These are phyloP conservation scores for Stenchaetothrips biformis DNA, from an alignment of 2,888 invertebrate genomes.

Conservation along the genomic window DNA sequence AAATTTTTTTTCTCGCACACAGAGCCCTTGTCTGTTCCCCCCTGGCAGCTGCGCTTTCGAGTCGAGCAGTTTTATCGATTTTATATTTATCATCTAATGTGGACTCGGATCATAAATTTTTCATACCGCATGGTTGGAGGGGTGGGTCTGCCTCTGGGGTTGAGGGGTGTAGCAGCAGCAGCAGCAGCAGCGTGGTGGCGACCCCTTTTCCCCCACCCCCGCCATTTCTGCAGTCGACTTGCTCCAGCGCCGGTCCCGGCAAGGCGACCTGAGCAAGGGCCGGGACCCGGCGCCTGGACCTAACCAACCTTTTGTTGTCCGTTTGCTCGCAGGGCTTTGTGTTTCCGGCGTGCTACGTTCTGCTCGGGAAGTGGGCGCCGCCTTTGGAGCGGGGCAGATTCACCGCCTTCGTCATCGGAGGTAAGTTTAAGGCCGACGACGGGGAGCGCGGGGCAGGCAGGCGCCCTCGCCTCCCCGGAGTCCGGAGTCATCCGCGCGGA, in stretches of 20 bases:
- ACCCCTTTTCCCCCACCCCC: not conserved
- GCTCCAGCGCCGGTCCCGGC: not conserved
- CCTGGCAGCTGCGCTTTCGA: too few species aligned
- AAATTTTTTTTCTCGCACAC: too few species aligned
- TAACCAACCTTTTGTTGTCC: slow-evolving; percentile 21
- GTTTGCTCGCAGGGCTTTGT: slow-evolving; percentile 33
- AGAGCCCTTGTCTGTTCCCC: too few species aligned
- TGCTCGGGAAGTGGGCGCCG: slow-evolving; percentile 35
- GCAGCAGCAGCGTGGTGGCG: too few species aligned
- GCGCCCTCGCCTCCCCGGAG: too few species aligned
- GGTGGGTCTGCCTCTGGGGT: too few species aligned
- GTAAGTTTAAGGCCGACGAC: not conserved
- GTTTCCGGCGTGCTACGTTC: slow-evolving; percentile 35
- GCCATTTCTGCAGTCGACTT: not conserved
- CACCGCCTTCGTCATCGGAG: slow-evolving; percentile 35
- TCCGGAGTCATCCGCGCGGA: not conserved
- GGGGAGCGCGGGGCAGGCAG: too few species aligned
- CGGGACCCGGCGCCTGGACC: not conserved
- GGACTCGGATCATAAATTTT: too few species aligned
- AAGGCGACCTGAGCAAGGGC: not conserved
- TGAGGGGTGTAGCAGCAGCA: too few species aligned
- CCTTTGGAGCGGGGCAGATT: slow-evolving; percentile 32
- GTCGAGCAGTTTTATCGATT: too few species aligned
- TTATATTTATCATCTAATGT: too few species aligned
- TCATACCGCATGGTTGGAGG: too few species aligned